Percentiles rank a stretch among this genome's conserved stretches.
These are phyloP conservation scores for Vanessa cardui DNA, from an alignment of 2,888 invertebrate genomes.

Conservation along the genomic window DNA sequence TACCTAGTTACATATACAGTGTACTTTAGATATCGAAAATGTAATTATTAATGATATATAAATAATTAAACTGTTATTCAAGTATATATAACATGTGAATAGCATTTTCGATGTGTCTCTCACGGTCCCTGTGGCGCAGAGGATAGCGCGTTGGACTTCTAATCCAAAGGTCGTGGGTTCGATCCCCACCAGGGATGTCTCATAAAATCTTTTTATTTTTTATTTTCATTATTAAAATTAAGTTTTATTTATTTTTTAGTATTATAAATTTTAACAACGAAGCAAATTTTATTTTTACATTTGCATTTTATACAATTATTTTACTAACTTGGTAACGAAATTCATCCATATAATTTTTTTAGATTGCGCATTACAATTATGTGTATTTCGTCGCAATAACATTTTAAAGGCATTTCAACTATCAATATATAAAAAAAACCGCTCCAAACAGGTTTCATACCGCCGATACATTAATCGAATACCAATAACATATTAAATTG, in stretches of 20 bases:
- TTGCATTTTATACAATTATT: conserved; percentile 1
- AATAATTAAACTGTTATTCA: too few species aligned
- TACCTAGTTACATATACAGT: too few species aligned
- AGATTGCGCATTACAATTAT: too few species aligned
- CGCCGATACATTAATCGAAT: not conserved
- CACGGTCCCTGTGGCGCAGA: conserved; percentile 90
- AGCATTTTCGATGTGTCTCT: conserved; percentile 48
- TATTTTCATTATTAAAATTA: not conserved
- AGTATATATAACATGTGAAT: too few species aligned
- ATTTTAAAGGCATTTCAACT: too few species aligned
- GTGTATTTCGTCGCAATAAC: too few species aligned
- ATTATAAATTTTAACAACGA: not conserved
- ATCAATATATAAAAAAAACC: too few species aligned
- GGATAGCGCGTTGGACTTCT: conserved; percentile 94
- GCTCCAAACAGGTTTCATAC: conserved; percentile 1
- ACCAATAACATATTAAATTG: not conserved
- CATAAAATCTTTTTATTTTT: not conserved
- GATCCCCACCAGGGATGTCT: conserved; percentile 90
- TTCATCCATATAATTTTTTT: not conserved
- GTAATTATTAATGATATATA: too few species aligned
- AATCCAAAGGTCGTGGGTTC: conserved; percentile 94
- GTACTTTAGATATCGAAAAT: too few species aligned
- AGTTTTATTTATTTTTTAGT: not conserved
- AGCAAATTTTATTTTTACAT: too few species aligned
- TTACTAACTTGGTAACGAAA: not conserved